These are phyloP conservation scores for Botia kubotai DNA, from an alignment of 2,797 vertebrate species.

Conservation along the genomic window DNA sequence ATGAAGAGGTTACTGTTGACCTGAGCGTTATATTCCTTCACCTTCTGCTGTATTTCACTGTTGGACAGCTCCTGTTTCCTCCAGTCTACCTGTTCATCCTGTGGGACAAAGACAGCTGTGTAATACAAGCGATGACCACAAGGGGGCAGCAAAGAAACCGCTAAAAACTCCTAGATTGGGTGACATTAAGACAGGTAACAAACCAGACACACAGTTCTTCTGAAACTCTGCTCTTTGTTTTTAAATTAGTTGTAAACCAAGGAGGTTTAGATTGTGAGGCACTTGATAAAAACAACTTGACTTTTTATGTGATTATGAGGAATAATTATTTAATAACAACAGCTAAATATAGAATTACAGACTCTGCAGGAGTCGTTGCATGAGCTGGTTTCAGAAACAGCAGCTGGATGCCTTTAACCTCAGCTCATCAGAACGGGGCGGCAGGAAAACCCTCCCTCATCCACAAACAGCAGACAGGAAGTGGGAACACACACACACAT, in stretches of 20 bases:
- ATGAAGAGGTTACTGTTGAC: conserved; percentile 96
- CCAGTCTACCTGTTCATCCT: conserved; percentile 89
- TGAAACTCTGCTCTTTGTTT: neutral
- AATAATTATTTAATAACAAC: neutral
- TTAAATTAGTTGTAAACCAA: neutral
- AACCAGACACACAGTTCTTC: neutral
- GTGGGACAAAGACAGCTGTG: conserved; percentile 48
- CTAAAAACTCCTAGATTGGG: neutral
- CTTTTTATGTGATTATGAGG: neutral
- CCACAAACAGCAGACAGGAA: conserved; percentile 44
- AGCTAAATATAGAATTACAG: neutral
- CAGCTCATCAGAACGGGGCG: conserved; percentile 18
- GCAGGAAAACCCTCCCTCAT: conserved; percentile 16
- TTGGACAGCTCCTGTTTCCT: conserved; percentile 82
- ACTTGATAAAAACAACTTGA: neutral
- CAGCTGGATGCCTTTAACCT: conserved; percentile 28
- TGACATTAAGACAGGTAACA: neutral
- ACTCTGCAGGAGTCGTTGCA: neutral
- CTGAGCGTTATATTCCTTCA: conserved; percentile 93
- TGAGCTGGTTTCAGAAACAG: neutral
- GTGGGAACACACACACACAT: conserved; percentile 15
- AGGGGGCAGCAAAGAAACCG: neutral
- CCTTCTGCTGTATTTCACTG: conserved; percentile 87
- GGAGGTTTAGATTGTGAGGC: neutral
- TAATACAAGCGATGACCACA: neutral